phyloP scores from a whole-genome alignment of 2,888 invertebrate genomes.

The Galeopsomyia nigrocyanea region DNA sequence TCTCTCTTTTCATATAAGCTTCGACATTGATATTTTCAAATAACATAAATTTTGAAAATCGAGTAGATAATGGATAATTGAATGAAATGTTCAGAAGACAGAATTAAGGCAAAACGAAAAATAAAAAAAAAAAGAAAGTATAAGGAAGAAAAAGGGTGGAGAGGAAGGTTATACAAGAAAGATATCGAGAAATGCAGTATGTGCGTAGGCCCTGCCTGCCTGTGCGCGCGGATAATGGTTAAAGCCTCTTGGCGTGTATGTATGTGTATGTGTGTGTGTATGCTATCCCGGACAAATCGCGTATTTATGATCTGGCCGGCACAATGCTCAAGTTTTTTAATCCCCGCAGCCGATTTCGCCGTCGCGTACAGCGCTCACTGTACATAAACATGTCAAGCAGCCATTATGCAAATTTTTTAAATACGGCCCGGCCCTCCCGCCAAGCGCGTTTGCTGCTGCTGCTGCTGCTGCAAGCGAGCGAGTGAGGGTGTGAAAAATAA shows the following conservation, averaged over 20 bases:
- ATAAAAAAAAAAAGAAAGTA: constrained; percentile 25
- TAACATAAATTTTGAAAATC: no score
- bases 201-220: background rate
- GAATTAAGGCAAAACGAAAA: constrained; percentile 6
- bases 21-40: no score
- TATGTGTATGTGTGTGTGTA: no score
- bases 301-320: constrained; percentile 63
- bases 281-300: constrained; percentile 65
- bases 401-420: constrained; percentile 68
- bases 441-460: constrained; percentile 15
- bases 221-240: constrained; percentile 24
- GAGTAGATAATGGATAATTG: no score
- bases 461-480: background rate
- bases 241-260: constrained; percentile 48
- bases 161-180: constrained; percentile 33
- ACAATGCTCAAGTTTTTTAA: constrained; percentile 64
- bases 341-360: constrained; percentile 50
- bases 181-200: constrained; percentile 50
- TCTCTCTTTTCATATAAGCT: no score
- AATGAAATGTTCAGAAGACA: background rate
- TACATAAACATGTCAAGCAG: constrained; percentile 67
- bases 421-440: constrained; percentile 53
- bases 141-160: constrained; percentile 16
- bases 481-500: constrained; percentile 64
- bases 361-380: constrained; percentile 53